phyloP scores from a whole-genome alignment of 2,113 vertebrate species.

The Corydoras maculifer region DNA sequence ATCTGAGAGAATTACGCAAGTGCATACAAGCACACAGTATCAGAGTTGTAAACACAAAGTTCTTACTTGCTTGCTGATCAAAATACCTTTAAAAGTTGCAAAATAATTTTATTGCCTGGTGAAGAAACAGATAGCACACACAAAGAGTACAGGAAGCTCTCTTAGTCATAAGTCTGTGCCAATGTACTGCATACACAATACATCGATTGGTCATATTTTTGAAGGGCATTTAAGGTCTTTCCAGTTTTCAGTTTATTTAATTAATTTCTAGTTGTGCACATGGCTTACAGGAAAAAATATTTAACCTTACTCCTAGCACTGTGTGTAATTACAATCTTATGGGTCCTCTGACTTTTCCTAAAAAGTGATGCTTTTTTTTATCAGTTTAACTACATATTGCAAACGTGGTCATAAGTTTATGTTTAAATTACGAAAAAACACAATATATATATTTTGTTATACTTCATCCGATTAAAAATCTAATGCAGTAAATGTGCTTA shows the following conservation, averaged over 20 bases:
- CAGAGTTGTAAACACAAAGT: neutral
- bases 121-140: conserved; percentile 3
- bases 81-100: conserved; percentile 13
- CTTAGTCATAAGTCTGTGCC: conserved; percentile 13
- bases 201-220: neutral
- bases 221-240: conserved; percentile 10
- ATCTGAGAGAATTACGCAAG: neutral
- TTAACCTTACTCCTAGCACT: neutral
- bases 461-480: too few species aligned
- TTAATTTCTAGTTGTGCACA: conserved; percentile 9
- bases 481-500: too few species aligned
- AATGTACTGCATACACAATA: neutral
- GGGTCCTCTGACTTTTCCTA: conserved; percentile 5
- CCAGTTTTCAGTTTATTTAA: conserved; percentile 15
- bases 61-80: conserved; percentile 2
- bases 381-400: too few species aligned
- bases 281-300: neutral
- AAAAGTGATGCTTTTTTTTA: neutral
- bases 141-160: conserved; percentile 17
- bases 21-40: neutral
- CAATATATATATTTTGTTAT: too few species aligned
- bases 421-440: too few species aligned
- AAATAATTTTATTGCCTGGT: conserved; percentile 25
- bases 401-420: too few species aligned
- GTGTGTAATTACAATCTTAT: conserved; percentile 1